phyloP scores from a whole-genome alignment of 2,113 vertebrate genomes.

The Aptenodytes forsteri region DNA sequence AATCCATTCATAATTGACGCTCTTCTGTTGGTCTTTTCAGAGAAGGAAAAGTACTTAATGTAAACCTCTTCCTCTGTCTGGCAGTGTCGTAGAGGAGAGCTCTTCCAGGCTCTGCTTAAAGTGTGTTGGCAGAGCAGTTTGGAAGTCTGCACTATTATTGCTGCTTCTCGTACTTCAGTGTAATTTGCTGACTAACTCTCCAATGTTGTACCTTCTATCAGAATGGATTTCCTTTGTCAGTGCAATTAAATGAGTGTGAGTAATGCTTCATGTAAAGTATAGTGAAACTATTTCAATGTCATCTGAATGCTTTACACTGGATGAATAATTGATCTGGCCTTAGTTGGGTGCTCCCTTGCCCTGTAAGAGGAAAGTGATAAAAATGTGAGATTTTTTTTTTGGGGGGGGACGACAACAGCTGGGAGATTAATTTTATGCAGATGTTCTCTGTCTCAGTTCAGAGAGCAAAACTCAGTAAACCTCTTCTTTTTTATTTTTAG shows the following conservation, averaged over 20 bases:
- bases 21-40: background rate
- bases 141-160: background rate
- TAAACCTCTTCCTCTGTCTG: background rate
- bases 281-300: background rate
- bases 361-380: background rate
- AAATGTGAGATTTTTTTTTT: background rate
- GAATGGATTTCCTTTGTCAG: conserved; percentile 2
- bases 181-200: conserved; percentile 17
- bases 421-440: background rate
- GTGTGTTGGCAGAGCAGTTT: background rate
- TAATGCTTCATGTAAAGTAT: background rate
- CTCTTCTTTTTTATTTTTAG: too few species aligned
- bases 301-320: background rate
- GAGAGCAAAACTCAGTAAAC: background rate
- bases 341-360: background rate
- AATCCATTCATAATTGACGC: background rate
- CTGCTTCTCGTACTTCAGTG: background rate
- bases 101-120: background rate
- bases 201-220: background rate
- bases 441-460: background rate
- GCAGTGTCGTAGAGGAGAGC: background rate
- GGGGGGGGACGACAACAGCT: background rate
- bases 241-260: background rate
- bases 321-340: background rate
- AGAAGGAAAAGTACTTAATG: background rate